Evolutionary conservation across 2,113 vertebrate species (phyloP), one percentile per base, ranked within the genome.

Genomic region (Tautogolabrus adspersus): DNA sequence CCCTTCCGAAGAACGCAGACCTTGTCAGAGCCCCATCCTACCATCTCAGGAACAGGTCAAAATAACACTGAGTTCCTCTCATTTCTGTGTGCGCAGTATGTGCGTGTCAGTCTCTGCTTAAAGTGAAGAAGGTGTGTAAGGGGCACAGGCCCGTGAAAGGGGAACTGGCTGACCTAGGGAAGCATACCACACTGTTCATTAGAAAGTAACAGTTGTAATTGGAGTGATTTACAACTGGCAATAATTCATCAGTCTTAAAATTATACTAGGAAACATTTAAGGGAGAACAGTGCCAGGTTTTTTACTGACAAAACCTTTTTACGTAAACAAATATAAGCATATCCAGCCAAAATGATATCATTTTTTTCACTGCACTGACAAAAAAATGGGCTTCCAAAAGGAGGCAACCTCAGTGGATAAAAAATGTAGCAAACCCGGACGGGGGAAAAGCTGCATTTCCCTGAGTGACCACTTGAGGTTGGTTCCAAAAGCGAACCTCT

Each of bases 1-100:
- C 65, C 73, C 71, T 56, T 81, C 78, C 72, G 81, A 87, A 81
- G 79, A 88, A 87, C 40, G 65, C 75, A 88, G 74, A 90, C 81
- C 83, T 83, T 86, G 69, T 88, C 81, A 87, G 84, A 89, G 83
- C 77, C 78, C 67, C 83, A 84, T 90, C 84, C 78, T 70, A 86
- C 87, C 66, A 86, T 87, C 75, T 75, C 83, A 77, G 73, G 55
- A 82, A 84, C 81, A 88, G 87, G 82, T 83, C 72, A 82, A 81
- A 90, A 87, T 79, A 90, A 86, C 73, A 84, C 69, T 56, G 26
- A 80, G 79, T 74, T 79, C 69, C 81, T 87, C 83, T 86, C 42
- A 79, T 77, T 80, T 86, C 71, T 82, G 56, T 72, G 70, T 86
- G 74, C 49, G 83, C 65, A 73, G 51, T 63, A 55, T 78, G 72